Evolutionary conservation across 2,888 invertebrate species (phyloP).

Genomic region (Lepidonotus clava): DNA sequence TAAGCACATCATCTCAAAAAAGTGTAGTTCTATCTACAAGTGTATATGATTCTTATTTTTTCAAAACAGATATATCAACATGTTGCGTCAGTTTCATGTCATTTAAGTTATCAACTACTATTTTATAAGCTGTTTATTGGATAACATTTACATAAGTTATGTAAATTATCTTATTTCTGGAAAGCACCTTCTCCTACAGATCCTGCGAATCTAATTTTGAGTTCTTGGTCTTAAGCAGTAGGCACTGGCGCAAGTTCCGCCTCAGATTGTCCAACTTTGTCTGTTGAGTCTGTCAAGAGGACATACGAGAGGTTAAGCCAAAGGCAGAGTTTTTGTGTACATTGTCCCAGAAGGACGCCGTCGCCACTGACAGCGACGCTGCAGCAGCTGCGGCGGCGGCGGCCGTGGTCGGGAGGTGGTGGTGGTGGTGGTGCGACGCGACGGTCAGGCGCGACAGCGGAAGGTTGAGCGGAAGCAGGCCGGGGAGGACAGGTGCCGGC

Average conservation of each 20-base stretch:
- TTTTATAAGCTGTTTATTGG: too few relatives aligned
- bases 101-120: too few relatives aligned
- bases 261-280: neutral
- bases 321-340: neutral
- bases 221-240: neutral
- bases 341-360: conserved; percentile 7
- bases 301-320: neutral
- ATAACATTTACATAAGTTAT: too few relatives aligned
- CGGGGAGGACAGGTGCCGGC: neutral
- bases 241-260: conserved; percentile 3
- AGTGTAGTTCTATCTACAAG: too few relatives aligned
- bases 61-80: too few relatives aligned
- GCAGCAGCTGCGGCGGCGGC: conserved; percentile 23
- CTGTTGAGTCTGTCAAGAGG: conserved; percentile 35
- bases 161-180: too few relatives aligned
- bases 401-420: too few relatives aligned
- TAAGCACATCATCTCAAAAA: too few relatives aligned
- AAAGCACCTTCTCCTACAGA: too few relatives aligned
- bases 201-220: too few relatives aligned
- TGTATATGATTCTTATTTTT: too few relatives aligned
- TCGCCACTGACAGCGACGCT: neutral
- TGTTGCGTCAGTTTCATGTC: too few relatives aligned
- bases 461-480: conserved; percentile 14
- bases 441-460: conserved; percentile 34
- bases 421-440: neutral